Evolutionary conservation across 2,113 vertebrate genomes (phyloP), one percentile per base, ranked within the genome.

Genomic region (Ctenomys sociabilis): DNA sequence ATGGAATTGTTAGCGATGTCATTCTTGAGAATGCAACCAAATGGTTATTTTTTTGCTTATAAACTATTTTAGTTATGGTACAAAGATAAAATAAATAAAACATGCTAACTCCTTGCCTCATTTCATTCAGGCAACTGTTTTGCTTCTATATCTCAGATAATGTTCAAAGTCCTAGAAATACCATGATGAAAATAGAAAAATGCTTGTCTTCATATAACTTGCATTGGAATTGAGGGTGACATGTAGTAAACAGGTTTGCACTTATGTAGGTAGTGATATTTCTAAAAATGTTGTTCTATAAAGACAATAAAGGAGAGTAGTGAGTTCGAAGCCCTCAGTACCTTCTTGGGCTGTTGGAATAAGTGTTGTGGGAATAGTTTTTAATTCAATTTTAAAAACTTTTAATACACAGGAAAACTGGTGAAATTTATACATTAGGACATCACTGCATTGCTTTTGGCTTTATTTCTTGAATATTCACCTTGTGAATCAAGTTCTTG

Each of bases 31-130:
- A 43, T 40, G 19, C 77, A 88, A 63, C 2, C 35, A 88, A 24
- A 7, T 94, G 16, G 2, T 13, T n/a, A 0, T 89, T 43, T 30
- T 30, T 28, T 78, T 93, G 16, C 30, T 8, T 87, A 1, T 75
- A 61, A 81, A 4, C 85, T 85, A 80, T 82, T 77, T 72, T 91
- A 28, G 68, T n/a, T 70, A 85, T 37, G 85, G 12, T 54, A 24
- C 11, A 82, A 57, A 63, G 24, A 91, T 12, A 93, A 88, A 88
- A 88, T 12, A 26, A 90, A 84, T 30, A 84, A 93, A 68, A 68
- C 68, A 75, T 81, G 26, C 35, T 86, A 82, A 88, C 19, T 26
- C 2, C 5, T 2, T 89, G 19, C 16, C 84, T 89, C 70, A 77
- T 40, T 64, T 86, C 13, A 91, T 49, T 81, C 35, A 82, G 75